These are phyloP conservation scores for Palythoa heliodiscus DNA, from an alignment of 92 coral and sea anemone genomes.

Conservation along the genomic window DNA sequence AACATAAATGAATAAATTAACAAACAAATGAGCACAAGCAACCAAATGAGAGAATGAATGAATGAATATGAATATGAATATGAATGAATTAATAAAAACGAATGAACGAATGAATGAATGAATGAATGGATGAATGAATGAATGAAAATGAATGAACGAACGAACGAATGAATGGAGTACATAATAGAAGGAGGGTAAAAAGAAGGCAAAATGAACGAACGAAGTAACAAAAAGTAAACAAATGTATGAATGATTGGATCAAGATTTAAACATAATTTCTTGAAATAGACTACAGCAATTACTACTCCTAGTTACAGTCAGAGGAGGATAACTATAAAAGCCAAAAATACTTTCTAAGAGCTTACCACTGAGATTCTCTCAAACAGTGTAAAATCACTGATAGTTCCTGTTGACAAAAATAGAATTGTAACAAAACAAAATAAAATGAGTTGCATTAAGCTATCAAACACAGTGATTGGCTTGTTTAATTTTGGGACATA, in stretches of 20 bases:
- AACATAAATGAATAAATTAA: background rate
- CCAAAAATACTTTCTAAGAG: background rate
- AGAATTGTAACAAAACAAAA: background rate
- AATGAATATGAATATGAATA: too few species aligned
- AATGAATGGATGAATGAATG: background rate
- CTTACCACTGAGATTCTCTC: slow-evolving; percentile 93
- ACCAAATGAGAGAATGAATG: background rate
- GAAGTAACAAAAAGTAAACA: background rate
- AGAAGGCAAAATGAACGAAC: background rate
- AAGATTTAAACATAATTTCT: background rate
- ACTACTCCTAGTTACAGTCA: too few species aligned
- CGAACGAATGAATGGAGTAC: background rate
- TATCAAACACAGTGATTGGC: background rate
- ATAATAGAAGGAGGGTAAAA: background rate
- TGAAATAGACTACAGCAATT: too few species aligned
- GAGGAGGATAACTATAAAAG: background rate
- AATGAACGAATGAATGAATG: background rate
- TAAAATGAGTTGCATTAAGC: too few species aligned
- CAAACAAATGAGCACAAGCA: background rate
- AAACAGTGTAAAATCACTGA: slow-evolving; percentile 85
- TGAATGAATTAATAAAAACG: background rate
- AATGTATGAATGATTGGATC: background rate
- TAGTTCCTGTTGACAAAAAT: slow-evolving; percentile 50
- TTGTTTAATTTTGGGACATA: too few species aligned
- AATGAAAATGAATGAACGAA: background rate